Conservation (phyloP, 2,797 vertebrate genomes). For the Falco naumanni region DNA sequence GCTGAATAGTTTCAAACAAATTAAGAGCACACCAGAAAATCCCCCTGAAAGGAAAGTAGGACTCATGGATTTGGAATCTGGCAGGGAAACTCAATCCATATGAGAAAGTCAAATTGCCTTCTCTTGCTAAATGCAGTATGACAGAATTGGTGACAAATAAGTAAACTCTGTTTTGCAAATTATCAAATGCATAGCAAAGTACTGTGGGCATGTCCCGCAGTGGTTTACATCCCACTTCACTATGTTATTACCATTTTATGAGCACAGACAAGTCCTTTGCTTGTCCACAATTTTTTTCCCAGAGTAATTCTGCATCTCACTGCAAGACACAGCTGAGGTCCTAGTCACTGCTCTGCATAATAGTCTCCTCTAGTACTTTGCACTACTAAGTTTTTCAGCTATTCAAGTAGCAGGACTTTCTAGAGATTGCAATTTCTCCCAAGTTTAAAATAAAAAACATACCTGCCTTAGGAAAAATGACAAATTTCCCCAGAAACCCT, state of each 20-base stretch:
- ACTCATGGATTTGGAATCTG: neutral
- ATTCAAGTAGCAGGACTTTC: neutral
- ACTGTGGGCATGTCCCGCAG: neutral
- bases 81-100: neutral
- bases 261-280: constrained; percentile 7
- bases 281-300: neutral
- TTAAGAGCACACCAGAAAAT: neutral
- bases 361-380: neutral
- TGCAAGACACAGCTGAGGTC: neutral
- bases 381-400: neutral
- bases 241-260: constrained; percentile 31
- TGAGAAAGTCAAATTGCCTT: constrained; percentile 16
- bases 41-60: neutral
- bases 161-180: constrained; percentile 28
- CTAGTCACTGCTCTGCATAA: neutral
- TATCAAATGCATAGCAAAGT: neutral
- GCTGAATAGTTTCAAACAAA: neutral
- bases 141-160: constrained; percentile 28
- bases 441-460: constrained; percentile 14
- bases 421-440: neutral
- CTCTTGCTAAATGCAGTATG: constrained; percentile 1
- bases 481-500: neutral
- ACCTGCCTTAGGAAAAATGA: neutral
- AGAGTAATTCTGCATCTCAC: constrained; percentile 12
- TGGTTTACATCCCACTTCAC: constrained; percentile 40